Percentiles rank a stretch among this genome's conserved stretches.
These are phyloP conservation scores for Thera britannica DNA, from an alignment of 2,888 invertebrate species.

Conservation along the genomic window DNA sequence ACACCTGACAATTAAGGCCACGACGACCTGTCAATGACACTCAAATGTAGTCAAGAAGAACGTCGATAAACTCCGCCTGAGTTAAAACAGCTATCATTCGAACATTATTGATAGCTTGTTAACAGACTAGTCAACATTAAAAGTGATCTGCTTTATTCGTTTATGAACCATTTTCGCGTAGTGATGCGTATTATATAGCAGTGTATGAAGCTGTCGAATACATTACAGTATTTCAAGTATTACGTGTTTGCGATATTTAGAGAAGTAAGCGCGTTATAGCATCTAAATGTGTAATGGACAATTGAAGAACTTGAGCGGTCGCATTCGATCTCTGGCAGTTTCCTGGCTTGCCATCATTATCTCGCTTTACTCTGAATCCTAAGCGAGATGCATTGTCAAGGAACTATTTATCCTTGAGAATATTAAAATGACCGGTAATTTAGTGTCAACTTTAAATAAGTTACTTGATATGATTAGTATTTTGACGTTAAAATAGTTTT, in stretches of 20 bases:
- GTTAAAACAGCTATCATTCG: constrained; percentile 2
- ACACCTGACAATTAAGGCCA: constrained; percentile 57
- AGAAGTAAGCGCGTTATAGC: not conserved
- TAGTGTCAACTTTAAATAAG: not conserved
- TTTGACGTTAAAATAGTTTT: constrained; percentile 5
- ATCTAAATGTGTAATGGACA: not conserved
- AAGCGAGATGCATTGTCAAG: too few relatives aligned
- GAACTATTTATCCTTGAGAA: not conserved
- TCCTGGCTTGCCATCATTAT: too few relatives aligned
- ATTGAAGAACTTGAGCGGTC: not conserved
- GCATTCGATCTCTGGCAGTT: not conserved
- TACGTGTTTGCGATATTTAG: constrained; percentile 3
- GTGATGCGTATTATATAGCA: not conserved
- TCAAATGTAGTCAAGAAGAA: not conserved
- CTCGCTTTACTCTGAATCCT: too few relatives aligned
- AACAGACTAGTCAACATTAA: constrained; percentile 22
- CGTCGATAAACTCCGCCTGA: constrained; percentile 15
- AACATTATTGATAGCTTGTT: constrained; percentile 15
- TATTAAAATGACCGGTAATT: not conserved
- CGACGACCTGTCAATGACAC: constrained; percentile 10
- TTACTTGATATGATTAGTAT: not conserved
- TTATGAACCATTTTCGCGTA: not conserved
- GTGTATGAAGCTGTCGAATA: constrained; percentile 4
- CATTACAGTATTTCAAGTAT: constrained; percentile 17
- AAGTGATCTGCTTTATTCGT: constrained; percentile 16